phyloP scores from a whole-genome alignment of 2,888 invertebrate genomes.

The Actias luna region DNA sequence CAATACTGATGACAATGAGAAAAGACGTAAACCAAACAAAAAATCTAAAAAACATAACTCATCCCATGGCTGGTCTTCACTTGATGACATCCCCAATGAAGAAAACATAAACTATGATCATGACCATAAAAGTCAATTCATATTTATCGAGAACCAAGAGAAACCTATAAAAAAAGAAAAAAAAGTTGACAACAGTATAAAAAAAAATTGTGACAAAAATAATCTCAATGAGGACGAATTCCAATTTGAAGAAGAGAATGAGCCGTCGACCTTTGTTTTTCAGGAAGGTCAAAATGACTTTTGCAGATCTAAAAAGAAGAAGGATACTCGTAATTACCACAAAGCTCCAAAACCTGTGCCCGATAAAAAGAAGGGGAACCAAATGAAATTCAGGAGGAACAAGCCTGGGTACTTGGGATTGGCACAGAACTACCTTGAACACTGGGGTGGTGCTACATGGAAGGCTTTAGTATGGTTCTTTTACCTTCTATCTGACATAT shows the following conservation, averaged over 20 bases:
- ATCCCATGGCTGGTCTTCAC: constrained; percentile 75
- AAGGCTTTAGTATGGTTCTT: constrained; percentile 89
- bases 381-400: constrained; percentile 63
- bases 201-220: constrained; percentile 52
- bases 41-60: constrained; percentile 63
- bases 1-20: constrained; percentile 67
- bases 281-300: constrained; percentile 62
- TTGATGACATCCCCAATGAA: constrained; percentile 77
- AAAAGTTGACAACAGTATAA: constrained; percentile 51
- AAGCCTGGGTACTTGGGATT: constrained; percentile 72
- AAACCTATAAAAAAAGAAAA: constrained; percentile 69
- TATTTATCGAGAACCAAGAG: constrained; percentile 71
- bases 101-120: constrained; percentile 57
- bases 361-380: constrained; percentile 73
- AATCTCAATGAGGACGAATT: constrained; percentile 52
- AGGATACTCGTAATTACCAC: constrained; percentile 69
- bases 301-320: constrained; percentile 67
- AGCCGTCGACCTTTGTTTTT: constrained; percentile 56
- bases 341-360: constrained; percentile 59
- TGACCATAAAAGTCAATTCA: constrained; percentile 67
- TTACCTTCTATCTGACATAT: constrained; percentile 89
- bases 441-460: constrained; percentile 81
- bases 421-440: constrained; percentile 71
- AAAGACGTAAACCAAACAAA: constrained; percentile 63
- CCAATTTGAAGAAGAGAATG: constrained; percentile 60